Evolutionary conservation across 2,797 vertebrate species (phyloP), one percentile per base, ranked within the genome.

Genomic region (Pseudomugil tenellus): DNA sequence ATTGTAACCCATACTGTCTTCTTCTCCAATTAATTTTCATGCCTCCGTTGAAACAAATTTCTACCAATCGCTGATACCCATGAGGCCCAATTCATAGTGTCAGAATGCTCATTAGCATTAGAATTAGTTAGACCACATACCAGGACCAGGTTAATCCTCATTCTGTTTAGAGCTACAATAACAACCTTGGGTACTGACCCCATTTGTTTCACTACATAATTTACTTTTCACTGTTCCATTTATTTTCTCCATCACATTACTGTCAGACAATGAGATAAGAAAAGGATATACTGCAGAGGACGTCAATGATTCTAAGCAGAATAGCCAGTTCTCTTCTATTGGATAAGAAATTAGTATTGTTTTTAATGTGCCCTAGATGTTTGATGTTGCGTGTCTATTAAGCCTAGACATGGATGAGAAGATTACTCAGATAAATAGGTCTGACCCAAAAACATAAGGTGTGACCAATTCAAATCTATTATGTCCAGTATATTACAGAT

Each of bases 291-390:
- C 52, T 62, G 35, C 66, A 60, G 59, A 76, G 67, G 67, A 79
- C 74, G 71, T 29, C 54, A 10, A 14, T 60, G 58, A 75, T 71
- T 80, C 48, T 31, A 51, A 76, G 66, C 55, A 61, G 58, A 80
- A 35, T 34, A 39, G 32, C 73, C 72, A 52, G 70, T 80, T 59
- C 48, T 32, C 58, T 75, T 76, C 60, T 72, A 77, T 76, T 79
- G 67, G 67, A 64, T 58, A 61, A 72, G 54, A 83, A 76, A 86
- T 87, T n/a, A 32, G 72, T 63, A 84, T 70, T 62, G 64, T 77
- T 63, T 60, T 57, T 72, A 37, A 72, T 62, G 60, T 55, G 79
- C 25, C 79, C 63, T 29, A 63, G 37, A 77, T 84, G 71, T 79
- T 76, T 80, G 70, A 77, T 80, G 76, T 54, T 71, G 76, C 32